Conservation (phyloP, 2,888 invertebrate species). For the Gymnoscelis rufifasciata region DNA sequence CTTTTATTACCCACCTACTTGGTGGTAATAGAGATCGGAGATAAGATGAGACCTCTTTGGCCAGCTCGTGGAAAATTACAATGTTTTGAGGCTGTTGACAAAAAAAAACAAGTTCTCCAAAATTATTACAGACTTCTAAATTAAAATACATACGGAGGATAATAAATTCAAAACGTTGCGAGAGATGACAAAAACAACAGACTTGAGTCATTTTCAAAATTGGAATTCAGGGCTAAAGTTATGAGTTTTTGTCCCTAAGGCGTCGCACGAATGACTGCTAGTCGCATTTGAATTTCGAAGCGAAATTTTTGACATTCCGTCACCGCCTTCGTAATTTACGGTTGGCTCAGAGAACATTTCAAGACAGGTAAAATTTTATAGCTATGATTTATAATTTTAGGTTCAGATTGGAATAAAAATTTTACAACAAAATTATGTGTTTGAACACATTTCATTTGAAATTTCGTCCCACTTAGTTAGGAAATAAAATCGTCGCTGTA, state of each 20-base stretch:
- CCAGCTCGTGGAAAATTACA: slow-evolving; percentile 6
- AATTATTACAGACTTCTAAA: not conserved
- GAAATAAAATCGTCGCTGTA: too few species aligned
- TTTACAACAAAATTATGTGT: too few species aligned
- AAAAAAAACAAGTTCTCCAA: slow-evolving; percentile 2
- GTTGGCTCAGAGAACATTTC: slow-evolving; percentile 37
- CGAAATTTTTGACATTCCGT: slow-evolving; percentile 73
- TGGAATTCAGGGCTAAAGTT: slow-evolving; percentile 13
- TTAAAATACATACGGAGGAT: not conserved
- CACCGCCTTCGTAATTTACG: slow-evolving; percentile 50
- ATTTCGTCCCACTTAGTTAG: too few species aligned
- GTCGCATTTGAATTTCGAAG: slow-evolving; percentile 61
- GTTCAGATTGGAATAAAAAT: too few species aligned
- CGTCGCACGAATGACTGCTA: slow-evolving; percentile 36
- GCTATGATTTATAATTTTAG: too few species aligned
- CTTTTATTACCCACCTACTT: slow-evolving; percentile 27
- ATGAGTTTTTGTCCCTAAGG: slow-evolving; percentile 21
- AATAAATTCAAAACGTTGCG: not conserved
- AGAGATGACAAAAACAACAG: not conserved
- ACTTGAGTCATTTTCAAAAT: slow-evolving; percentile 8
- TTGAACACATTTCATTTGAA: too few species aligned
- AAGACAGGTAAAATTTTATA: not conserved
- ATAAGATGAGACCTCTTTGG: slow-evolving; percentile 10
- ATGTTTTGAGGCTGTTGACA: slow-evolving; percentile 10
- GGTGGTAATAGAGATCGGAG: slow-evolving; percentile 12